These are phyloP conservation scores for Glossophaga mutica DNA, from an alignment of 2,797 vertebrate genomes.

Conservation along the genomic window DNA sequence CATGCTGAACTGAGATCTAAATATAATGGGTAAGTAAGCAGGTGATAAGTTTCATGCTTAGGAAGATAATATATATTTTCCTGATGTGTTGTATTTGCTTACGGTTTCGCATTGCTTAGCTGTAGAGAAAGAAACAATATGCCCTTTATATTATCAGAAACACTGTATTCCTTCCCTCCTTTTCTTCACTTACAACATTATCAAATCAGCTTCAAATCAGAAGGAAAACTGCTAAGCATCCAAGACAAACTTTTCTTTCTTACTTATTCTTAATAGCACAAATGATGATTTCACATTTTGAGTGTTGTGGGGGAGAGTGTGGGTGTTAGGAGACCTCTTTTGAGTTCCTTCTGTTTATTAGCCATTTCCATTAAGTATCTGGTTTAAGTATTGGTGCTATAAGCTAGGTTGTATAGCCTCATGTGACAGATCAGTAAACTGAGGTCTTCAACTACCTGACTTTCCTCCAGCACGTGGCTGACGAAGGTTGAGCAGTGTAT, in stretches of 20 bases:
- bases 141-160: conserved; percentile 4
- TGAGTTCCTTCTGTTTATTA: neutral
- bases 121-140: neutral
- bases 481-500: neutral
- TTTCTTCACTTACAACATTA: conserved; percentile 32
- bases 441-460: neutral
- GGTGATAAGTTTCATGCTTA: neutral
- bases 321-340: neutral
- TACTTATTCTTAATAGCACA: neutral
- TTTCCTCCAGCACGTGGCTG: fast-evolving
- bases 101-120: neutral
- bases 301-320: neutral
- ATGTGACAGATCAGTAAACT: neutral
- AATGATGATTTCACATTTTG: neutral
- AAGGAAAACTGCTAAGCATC: neutral
- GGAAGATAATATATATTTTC: neutral
- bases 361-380: neutral
- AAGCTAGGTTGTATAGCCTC: neutral
- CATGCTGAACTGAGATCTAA: neutral
- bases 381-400: neutral
- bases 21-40: neutral
- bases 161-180: neutral
- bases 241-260: neutral
- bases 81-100: neutral
- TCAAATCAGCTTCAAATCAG: conserved; percentile 6